Base-by-base conservation (phyloP, 2,113 vertebrate species). In the Megatriorchis doriae region DNA sequence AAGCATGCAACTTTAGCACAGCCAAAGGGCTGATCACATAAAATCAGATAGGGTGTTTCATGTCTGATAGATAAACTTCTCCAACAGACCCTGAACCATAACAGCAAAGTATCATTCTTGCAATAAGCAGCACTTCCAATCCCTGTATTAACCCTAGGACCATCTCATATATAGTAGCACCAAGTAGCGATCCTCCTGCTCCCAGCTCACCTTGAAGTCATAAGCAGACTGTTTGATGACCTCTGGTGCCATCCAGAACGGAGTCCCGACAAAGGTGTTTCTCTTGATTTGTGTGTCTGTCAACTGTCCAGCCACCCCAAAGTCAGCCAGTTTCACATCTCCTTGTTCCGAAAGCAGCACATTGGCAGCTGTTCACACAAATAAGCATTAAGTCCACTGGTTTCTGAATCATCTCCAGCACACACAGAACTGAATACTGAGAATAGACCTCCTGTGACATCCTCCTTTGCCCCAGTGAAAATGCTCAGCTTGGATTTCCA, bases 241-340 rank as follows among this genome's bases (percentile, higher is more conserved):
- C 96, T 99, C 99, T 1, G 99, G 99, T 7, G 99, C 99, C 99
- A 99, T 99, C 99, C 99, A 99, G 98, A 99, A 99, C 1, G 99
- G 99, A 14, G 99, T 99, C 45, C 99, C 99, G 7, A 99, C 99
- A 90, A 99, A 99, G 2, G 99, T 99, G 98, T 99, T 99, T 94
- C 99, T 99, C 98, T 99, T 99, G 97, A 99, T 99, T 93, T 99
- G 99, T 1, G 99, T 99, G 83, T 99, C 99, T 12, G 99, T 99
- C 97, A 99, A 97, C 98, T 99, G 99, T 27, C 99, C 99, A 0
- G 99, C 99, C 97, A 99, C 99, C 13, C 99, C 99, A 8, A 99
- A 99, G 97, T 99, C 99, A 10, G 99, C 99, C 97, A 99, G 98
- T 96, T 99, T 99, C 96, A 99, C 99, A 4, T 99, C 99, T 2